phyloP scores from a whole-genome alignment of 2,888 invertebrate genomes.

The Cactoblastis cactorum region DNA sequence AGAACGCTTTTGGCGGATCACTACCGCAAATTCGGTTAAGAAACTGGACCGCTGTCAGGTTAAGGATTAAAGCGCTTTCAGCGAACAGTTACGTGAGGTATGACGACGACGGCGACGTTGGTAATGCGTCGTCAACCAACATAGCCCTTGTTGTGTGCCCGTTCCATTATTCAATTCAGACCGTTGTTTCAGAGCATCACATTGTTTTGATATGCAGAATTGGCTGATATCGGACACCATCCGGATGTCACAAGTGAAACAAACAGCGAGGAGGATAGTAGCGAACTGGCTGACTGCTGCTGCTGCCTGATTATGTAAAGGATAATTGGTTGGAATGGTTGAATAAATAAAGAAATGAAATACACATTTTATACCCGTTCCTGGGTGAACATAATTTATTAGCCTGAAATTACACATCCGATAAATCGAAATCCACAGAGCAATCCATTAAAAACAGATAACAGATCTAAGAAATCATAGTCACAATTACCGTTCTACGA shows the following conservation, averaged over 20 bases:
- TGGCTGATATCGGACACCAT: conserved; percentile 60
- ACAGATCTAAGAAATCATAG: conserved; percentile 63
- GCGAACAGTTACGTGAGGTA: too few species aligned
- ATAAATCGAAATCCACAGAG: conserved; percentile 69
- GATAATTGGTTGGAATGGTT: not conserved
- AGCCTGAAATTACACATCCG: conserved; percentile 73
- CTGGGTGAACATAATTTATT: conserved; percentile 64
- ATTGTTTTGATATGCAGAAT: conserved; percentile 65
- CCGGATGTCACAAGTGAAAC: conserved; percentile 56
- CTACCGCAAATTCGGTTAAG: too few species aligned
- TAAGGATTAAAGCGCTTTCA: too few species aligned
- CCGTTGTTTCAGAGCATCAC: conserved; percentile 53
- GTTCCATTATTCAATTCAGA: not conserved
- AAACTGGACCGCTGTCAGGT: too few species aligned
- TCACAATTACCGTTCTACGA: conserved; percentile 61
- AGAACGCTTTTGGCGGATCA: too few species aligned
- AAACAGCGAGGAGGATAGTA: conserved; percentile 50
- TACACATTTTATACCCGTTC: conserved; percentile 43
- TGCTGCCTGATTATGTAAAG: too few species aligned
- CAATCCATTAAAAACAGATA: conserved; percentile 62
- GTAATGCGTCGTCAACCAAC: too few species aligned
- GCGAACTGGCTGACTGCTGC: conserved; percentile 47
- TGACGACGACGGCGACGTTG: too few species aligned
- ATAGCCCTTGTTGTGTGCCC: too few species aligned
- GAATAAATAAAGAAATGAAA: conserved; percentile 43